Evolutionary conservation across 1,140 invertebrate species (phyloP).

Genomic region (Lepidurus packardi): DNA sequence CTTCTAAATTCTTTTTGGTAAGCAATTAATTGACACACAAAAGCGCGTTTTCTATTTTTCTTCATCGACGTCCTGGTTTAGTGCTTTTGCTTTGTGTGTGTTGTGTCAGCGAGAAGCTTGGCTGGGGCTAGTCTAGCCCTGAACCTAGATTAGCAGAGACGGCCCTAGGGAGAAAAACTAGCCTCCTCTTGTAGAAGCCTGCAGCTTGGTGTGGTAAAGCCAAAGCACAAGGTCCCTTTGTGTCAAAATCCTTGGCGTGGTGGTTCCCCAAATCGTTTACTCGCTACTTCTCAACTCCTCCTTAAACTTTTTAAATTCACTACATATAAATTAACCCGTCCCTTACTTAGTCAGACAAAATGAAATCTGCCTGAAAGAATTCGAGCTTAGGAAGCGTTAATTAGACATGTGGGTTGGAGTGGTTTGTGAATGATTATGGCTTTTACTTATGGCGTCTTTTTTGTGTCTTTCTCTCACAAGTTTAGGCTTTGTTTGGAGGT

Average conservation of each 20-base stretch:
- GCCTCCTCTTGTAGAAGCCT: constrained; percentile 15
- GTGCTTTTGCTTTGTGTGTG: neutral
- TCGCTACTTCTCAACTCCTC: neutral
- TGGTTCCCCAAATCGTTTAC: neutral
- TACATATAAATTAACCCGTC: neutral
- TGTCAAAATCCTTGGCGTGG: constrained; percentile 17
- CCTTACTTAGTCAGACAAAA: neutral
- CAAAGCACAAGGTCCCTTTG: constrained; percentile 17
- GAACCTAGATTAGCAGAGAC: constrained; percentile 21
- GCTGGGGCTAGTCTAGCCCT: constrained; percentile 12
- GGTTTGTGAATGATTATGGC: neutral
- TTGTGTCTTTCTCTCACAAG: constrained; percentile 12
- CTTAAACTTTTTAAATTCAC: neutral
- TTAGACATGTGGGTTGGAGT: neutral
- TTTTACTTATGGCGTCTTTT: constrained; percentile 4
- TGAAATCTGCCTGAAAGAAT: neutral
- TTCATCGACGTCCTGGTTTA: neutral
- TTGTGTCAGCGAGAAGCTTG: constrained; percentile 14
- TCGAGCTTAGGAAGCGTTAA: neutral
- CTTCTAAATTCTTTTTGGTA: neutral
- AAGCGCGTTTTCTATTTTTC: neutral
- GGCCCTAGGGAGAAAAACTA: constrained; percentile 21
- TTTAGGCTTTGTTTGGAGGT: constrained; percentile 11
- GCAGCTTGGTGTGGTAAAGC: constrained; percentile 7
- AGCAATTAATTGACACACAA: neutral